A percentile compares a stretch with the other conserved stretches of the same genome.
Conservation (phyloP, 2,797 vertebrate species). For the Thripadectes ignobilis region DNA sequence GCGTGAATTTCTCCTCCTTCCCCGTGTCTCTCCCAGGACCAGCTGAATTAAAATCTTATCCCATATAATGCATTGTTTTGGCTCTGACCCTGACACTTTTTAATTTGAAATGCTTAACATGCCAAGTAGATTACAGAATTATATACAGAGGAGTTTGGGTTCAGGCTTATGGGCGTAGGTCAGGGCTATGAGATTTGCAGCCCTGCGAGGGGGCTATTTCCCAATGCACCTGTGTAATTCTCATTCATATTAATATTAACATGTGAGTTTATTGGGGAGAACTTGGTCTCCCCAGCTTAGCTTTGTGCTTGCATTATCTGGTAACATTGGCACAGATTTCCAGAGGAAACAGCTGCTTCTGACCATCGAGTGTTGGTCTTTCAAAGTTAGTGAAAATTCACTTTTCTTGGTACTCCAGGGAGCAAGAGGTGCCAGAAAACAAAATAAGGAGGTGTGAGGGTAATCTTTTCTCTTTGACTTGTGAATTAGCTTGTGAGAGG, state of each 20-base stretch:
- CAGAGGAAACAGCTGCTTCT: not conserved
- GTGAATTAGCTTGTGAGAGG: not conserved
- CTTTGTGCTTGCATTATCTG: not conserved
- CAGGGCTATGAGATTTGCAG: not conserved
- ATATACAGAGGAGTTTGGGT: not conserved
- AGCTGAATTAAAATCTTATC: conserved; percentile 22
- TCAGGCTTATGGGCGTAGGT: not conserved
- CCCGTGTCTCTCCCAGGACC: not conserved
- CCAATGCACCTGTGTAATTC: not conserved
- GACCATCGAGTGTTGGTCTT: rapidly evolving
- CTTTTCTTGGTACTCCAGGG: not conserved
- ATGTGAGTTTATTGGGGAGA: not conserved
- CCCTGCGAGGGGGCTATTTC: not conserved
- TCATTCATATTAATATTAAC: not conserved
- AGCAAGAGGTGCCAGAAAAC: not conserved
- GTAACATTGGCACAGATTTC: rapidly evolving
- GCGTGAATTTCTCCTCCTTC: conserved; percentile 8
- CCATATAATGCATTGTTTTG: conserved; percentile 37
- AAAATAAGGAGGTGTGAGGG: not conserved
- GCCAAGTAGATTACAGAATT: conserved; percentile 21
- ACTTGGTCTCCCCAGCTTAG: not conserved
- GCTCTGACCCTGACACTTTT: conserved; percentile 38
- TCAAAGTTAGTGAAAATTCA: not conserved
- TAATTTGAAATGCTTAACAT: conserved; percentile 50
- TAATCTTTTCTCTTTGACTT: not conserved